These are phyloP conservation scores for Tauraco erythrolophus DNA, from an alignment of 2,113 vertebrate genomes.

Conservation along the genomic window DNA sequence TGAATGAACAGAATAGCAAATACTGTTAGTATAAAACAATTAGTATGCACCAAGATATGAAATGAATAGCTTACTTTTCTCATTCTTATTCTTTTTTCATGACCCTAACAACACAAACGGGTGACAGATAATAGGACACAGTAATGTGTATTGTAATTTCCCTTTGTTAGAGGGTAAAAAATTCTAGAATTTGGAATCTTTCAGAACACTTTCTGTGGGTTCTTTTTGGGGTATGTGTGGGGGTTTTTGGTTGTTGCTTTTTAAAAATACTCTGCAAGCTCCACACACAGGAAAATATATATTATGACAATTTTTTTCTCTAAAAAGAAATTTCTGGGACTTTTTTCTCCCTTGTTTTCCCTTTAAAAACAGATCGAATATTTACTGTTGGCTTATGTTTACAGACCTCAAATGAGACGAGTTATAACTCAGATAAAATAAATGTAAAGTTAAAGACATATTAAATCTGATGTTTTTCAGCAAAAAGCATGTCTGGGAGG, in stretches of 20 bases:
- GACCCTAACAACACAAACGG: neutral
- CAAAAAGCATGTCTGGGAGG: neutral
- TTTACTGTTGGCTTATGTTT: neutral
- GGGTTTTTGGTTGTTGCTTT: neutral
- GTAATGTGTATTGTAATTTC: neutral
- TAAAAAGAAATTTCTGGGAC: neutral
- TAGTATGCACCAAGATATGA: neutral
- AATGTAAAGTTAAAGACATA: neutral
- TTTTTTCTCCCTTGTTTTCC: neutral
- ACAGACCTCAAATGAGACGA: neutral
- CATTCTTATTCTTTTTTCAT: neutral
- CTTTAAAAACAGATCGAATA: neutral
- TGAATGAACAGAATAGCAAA: neutral
- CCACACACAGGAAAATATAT: neutral
- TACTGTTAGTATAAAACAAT: neutral
- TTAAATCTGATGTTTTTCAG: fast-evolving
- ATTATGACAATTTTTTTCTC: neutral
- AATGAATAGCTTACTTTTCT: neutral
- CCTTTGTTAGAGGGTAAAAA: neutral
- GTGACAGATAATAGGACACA: neutral
- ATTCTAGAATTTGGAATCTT: neutral
- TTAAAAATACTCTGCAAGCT: neutral
- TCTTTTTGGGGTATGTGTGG: neutral
- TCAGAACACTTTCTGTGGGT: neutral
- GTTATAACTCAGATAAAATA: neutral